phyloP scores from a whole-genome alignment of 2,797 vertebrate genomes.

The Nannoperca australis region DNA sequence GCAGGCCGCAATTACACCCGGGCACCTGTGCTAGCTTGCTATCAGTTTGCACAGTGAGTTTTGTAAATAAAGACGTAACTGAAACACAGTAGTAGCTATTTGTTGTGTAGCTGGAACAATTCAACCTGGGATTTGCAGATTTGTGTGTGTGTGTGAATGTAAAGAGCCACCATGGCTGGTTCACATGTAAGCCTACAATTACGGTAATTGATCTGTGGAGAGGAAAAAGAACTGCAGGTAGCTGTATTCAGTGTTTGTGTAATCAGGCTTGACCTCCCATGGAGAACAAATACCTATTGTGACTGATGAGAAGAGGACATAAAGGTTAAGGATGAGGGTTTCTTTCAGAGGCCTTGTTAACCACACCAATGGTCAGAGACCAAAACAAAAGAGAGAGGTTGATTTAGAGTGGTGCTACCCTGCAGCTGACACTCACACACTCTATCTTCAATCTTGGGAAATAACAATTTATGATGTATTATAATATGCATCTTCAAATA shows the following conservation, averaged over 20 bases:
- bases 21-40: slow-evolving; percentile 68
- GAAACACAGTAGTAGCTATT: slow-evolving; percentile 47
- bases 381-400: slow-evolving; percentile 58
- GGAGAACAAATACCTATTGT: slow-evolving; percentile 72
- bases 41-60: slow-evolving; percentile 57
- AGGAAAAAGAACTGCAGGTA: slow-evolving; percentile 21
- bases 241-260: slow-evolving; percentile 60
- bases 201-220: slow-evolving; percentile 67
- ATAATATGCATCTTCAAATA: slow-evolving; percentile 1
- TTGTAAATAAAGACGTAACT: slow-evolving; percentile 58
- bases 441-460: neutral
- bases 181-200: slow-evolving; percentile 65
- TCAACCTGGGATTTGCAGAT: slow-evolving; percentile 56
- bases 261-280: slow-evolving; percentile 71
- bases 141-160: slow-evolving; percentile 29
- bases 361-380: slow-evolving; percentile 49
- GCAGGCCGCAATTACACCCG: slow-evolving; percentile 34
- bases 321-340: slow-evolving; percentile 59
- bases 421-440: slow-evolving; percentile 16
- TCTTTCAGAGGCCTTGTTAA: slow-evolving; percentile 67
- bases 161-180: slow-evolving; percentile 32
- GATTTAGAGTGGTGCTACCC: slow-evolving; percentile 56
- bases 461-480: neutral
- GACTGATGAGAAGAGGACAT: slow-evolving; percentile 58
- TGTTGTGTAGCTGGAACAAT: slow-evolving; percentile 48